Evolutionary conservation across 2,797 vertebrate species (phyloP), one percentile per base, ranked within the genome.

Genomic region (Xerus rutilus): DNA sequence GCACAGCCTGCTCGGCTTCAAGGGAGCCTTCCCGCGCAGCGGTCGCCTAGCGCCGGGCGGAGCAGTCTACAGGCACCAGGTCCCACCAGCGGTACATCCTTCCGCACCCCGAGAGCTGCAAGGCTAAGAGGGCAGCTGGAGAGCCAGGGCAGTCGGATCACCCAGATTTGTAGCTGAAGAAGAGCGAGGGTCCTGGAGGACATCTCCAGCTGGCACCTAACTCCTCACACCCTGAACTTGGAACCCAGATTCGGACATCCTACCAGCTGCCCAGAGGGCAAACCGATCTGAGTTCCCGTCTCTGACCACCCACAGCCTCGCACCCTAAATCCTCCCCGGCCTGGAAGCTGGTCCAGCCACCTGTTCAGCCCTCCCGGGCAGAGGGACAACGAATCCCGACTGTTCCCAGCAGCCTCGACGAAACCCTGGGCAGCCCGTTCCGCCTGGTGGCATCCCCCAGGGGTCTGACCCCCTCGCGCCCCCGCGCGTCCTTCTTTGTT

Each of bases 381-480:
- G 65, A 18, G 4, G 54, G 1, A 30, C 39, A 28, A 45, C 23
- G 8, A 30, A n/a, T 11, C 57, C 69, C 1, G 5, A 18, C 85
- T 15, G 91, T 47, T 83, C 78, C 21, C 57, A 7, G 20, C 64
- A 13, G 39, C 89, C 23, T 3, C 6, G 13, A 35, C 12, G 32
- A 62, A 45, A 82, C 79, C 69, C 52, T 0, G 17, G 10, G 3
- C 64, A 57, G 74, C 77, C 32, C 52, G 86, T 49, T 28, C 25
- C 1, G 7, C n/a, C 4, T 7, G 13, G 28, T 4, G 59, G 77
- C 54, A 28, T 23, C 72, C 32, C 35, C 10, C 43, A 0, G 8
- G 52, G 69, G 64, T 78, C 84, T 81, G 85, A 32, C 65, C 93
- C 73, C 94, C 89, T 86, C 70, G 64, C 92, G 85, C 92, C 92